phyloP scores from a whole-genome alignment of 2,113 vertebrate species.

The Pseudorectes ferrugineus region DNA sequence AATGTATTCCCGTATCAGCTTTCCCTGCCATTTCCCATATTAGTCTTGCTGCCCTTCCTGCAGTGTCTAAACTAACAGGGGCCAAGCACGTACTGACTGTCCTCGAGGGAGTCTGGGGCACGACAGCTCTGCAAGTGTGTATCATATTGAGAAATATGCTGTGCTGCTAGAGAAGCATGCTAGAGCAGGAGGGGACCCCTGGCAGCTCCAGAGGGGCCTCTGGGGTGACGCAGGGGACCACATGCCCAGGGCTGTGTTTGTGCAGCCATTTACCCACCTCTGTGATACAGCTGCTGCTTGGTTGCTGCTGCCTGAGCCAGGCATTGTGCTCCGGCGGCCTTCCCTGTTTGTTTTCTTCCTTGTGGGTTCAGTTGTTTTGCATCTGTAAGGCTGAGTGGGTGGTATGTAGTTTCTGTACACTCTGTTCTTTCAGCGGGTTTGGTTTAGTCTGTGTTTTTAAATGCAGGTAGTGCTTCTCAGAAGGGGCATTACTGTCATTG shows the following conservation, averaged over 20 bases:
- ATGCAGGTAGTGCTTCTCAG: background rate
- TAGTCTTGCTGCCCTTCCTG: background rate
- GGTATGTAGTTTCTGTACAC: background rate
- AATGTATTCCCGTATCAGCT: fast-evolving
- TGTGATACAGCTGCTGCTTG: fast-evolving
- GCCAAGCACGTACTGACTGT: fast-evolving
- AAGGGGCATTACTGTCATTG: background rate
- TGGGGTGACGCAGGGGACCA: fast-evolving
- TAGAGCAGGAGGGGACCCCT: background rate
- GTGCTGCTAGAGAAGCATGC: background rate
- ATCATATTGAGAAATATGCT: background rate
- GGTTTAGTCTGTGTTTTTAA: conserved; percentile 7
- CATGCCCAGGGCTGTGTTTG: background rate
- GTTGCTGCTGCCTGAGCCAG: background rate
- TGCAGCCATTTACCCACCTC: background rate
- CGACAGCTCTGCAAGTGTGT: background rate
- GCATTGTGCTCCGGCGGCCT: background rate
- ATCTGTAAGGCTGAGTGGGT: conserved; percentile 7
- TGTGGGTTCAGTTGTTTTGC: background rate
- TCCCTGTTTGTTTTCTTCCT: background rate
- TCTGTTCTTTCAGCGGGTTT: background rate
- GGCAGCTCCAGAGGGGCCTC: background rate
- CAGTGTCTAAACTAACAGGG: background rate
- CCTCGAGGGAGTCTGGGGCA: fast-evolving
- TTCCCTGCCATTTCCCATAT: background rate